Base-by-base conservation (phyloP, 1,140 invertebrate genomes). In the Drosophila mojavensis region DNA sequence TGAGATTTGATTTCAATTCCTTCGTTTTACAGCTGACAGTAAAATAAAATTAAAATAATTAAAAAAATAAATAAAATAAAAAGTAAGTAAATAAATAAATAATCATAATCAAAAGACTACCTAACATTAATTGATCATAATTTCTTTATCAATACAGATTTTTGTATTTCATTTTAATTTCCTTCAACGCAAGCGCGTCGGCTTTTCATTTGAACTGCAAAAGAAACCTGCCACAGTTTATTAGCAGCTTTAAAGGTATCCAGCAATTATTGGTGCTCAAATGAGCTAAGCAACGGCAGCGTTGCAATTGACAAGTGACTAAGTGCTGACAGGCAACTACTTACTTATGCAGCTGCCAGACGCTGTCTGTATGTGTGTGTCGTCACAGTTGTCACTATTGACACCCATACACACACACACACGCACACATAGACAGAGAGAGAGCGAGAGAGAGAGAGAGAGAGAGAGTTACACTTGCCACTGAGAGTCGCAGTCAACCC, bases 301-400 rank as follows among this genome's bases (percentile, higher is more conserved):
- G 56, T 68, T 70, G 58, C 68, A 69, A 48, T 67, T 84, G 81
- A 79, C 83, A 82, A 58, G 54, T 75, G 64, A 74, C 72, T 80
- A 77, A 83, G 73, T 79, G 75, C 36, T 59, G 75, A 83, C 75
- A 76, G 75, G 33, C 30, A 78, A 74, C 79, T 80, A 78, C 75
- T 82, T 80, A 78, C 69, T 82, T 82, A 78, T 78, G 70, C 70
- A 62, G 62, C 51, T 74, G 50, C 39, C 24, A 30, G 20, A 26
- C 30, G 45, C 7, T 30, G 50, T 39, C 36, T 39, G 10, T 39
- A 41, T n/a, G 43, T 10, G 15, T 64, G 15, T 63, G 84, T 89
- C 84, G 78, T 84, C 84, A 90, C 84, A 90, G 80, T 88, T 88
- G 84, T 88, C 85, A 89, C 84, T 89, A 88, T 88, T 68, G 84